Conservation (phyloP, 1,140 invertebrate species). For the Platyscapa corneri region DNA sequence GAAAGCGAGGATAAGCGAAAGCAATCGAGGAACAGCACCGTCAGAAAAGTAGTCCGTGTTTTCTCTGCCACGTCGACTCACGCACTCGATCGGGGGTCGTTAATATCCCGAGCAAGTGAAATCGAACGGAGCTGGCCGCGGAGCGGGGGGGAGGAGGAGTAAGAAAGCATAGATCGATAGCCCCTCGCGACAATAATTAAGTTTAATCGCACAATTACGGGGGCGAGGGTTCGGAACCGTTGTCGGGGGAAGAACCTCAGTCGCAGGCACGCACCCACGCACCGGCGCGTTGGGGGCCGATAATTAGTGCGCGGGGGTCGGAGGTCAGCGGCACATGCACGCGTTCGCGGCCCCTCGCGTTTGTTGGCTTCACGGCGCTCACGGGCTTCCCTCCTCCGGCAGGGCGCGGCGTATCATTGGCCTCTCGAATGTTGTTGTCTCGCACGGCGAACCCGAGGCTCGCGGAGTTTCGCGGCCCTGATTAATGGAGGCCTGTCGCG, state of each 20-base stretch:
- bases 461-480: neutral
- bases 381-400: neutral
- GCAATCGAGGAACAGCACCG: too few relatives aligned
- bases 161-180: too few relatives aligned
- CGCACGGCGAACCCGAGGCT: neutral
- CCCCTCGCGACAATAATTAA: slow-evolving; percentile 12
- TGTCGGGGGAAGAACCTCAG: neutral
- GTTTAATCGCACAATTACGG: slow-evolving; percentile 5
- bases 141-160: neutral
- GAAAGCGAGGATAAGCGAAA: too few relatives aligned
- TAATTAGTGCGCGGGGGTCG: neutral
- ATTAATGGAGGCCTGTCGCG: neutral
- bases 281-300: neutral
- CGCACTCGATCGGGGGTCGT: too few relatives aligned
- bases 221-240: neutral
- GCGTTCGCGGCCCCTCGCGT: neutral
- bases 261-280: neutral
- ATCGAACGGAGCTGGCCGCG: too few relatives aligned
- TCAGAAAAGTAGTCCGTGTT: too few relatives aligned
- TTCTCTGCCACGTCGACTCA: too few relatives aligned
- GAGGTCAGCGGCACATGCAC: neutral
- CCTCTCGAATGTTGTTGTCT: neutral
- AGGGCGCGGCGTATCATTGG: slow-evolving; percentile 29
- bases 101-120: too few relatives aligned
- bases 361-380: slow-evolving; percentile 21